Evolutionary conservation across 2,113 vertebrate species (phyloP).

Genomic region (Kryptolebias marmoratus): DNA sequence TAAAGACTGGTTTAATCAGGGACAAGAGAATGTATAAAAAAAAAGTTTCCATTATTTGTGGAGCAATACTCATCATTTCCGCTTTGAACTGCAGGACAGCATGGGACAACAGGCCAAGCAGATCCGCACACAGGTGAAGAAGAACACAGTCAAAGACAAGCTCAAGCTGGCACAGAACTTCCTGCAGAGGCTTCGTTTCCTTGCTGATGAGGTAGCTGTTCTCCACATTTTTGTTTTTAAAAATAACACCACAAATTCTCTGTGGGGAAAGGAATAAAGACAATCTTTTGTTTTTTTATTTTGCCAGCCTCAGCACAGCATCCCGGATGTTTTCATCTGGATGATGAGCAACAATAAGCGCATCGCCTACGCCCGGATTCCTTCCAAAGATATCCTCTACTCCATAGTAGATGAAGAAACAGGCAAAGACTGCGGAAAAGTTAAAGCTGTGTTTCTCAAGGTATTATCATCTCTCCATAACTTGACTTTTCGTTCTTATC

Average conservation of each 20-base stretch:
- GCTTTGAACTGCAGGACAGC: constrained; percentile 82
- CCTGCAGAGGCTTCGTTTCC: constrained; percentile 93
- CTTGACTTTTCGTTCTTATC: background rate
- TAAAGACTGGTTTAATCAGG: too few relatives aligned
- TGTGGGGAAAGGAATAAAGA: background rate
- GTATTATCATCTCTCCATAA: constrained; percentile 65
- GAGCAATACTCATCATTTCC: background rate
- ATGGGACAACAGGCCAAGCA: constrained; percentile 92
- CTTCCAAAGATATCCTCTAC: constrained; percentile 95
- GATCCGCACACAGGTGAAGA: constrained; percentile 92
- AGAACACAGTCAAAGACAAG: constrained; percentile 91
- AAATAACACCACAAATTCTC: background rate
- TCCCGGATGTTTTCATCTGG: constrained; percentile 96
- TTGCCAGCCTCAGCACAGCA: constrained; percentile 93
- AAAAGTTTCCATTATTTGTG: background rate
- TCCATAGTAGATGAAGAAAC: constrained; percentile 93
- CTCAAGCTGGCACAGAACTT: constrained; percentile 91
- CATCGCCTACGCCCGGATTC: constrained; percentile 90
- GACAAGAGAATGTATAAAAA: too few relatives aligned
- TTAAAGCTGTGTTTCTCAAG: constrained; percentile 96
- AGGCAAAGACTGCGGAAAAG: constrained; percentile 96
- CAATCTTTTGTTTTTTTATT: background rate
- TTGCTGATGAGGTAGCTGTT: constrained; percentile 89
- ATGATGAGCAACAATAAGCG: constrained; percentile 97
- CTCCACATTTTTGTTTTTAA: background rate